These are phyloP conservation scores for Lucinisca nassula DNA, from an alignment of 2,888 invertebrate species.

Conservation along the genomic window DNA sequence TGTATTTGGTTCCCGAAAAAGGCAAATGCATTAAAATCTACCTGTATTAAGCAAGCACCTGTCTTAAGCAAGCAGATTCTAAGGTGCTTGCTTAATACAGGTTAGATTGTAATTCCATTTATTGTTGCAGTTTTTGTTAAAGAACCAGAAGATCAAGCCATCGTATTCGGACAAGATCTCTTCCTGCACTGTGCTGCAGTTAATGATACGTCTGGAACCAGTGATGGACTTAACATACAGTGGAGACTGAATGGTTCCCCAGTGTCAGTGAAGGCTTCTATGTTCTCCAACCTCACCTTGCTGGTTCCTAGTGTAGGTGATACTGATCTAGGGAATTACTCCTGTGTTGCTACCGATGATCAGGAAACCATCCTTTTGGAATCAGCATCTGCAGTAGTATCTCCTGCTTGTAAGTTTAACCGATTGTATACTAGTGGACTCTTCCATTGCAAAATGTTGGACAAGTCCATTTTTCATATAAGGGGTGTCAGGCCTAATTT, in stretches of 20 bases:
- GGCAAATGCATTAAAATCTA: too few species aligned
- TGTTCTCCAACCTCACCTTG: constrained; percentile 82
- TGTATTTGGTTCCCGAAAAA: too few species aligned
- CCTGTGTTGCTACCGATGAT: constrained; percentile 74
- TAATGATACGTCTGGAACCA: constrained; percentile 42
- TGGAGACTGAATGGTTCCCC: constrained; percentile 77
- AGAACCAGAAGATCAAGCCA: constrained; percentile 73
- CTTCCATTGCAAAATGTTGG: too few species aligned
- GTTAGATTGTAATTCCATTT: too few species aligned
- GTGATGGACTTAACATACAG: constrained; percentile 54
- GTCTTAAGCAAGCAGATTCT: too few species aligned
- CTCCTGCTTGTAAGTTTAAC: constrained; percentile 83
- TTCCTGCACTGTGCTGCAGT: constrained; percentile 76
- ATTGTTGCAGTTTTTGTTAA: constrained; percentile 76
- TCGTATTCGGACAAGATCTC: constrained; percentile 78
- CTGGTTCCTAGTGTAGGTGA: constrained; percentile 73
- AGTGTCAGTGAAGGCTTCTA: constrained; percentile 62
- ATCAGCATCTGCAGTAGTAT: constrained; percentile 73
- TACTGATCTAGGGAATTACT: constrained; percentile 81
- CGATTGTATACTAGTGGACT: too few species aligned
- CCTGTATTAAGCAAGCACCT: too few species aligned
- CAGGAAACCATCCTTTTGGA: constrained; percentile 40
- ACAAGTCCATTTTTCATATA: too few species aligned
- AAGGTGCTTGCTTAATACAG: too few species aligned
- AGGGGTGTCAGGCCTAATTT: too few species aligned